Evolutionary conservation across 2,797 vertebrate genomes (phyloP), one percentile per base, ranked within the genome.

Genomic region (Tapera naevia): DNA sequence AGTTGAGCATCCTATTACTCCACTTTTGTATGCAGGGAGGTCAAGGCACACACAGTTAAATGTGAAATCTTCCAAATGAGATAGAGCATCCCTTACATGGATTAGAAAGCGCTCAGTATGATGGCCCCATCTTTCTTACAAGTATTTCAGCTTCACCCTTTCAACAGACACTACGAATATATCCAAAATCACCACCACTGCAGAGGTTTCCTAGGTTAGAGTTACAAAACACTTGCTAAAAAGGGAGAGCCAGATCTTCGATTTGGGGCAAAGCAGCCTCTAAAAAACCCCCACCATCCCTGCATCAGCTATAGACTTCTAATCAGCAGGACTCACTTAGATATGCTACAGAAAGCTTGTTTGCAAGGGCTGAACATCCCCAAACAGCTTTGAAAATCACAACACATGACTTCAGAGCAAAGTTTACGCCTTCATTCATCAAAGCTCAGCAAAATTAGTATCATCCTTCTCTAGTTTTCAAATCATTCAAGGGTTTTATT

Each of bases 11-110:
- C 21, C 46, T 17, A 0, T 22, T 51, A 21, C 33, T 48, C 15
- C 21, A 57, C 11, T 0, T 0, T 32, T 4, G 0, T 7, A n/a
- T 5, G 22, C 11, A 51, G 24, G 14, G 43, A 17, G 10, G 46
- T 39, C 41, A 64, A 69, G 35, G 32, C 25, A 51, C 48, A 56
- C 53, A 41, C 9, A 51, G 13, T 35, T 22, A 64, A 43, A 37
- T 8, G 21, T 11, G 37, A 64, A 48, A 25, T 28, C 27, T 58
- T 72, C 58, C 43, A 46, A 5, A 6, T 43, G 21, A 46, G 65
- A 30, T 7, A 10, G 15, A 66, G 17, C 2, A 1, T 15, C 22
- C 25, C 23, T 41, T 12, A 19, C 9, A 65, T 15, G 27, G 46
- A 46, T 16, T 24, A 71, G 19, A 33, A 71, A 53, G 32, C 43